These are phyloP conservation scores for Sesamia inferens DNA, from an alignment of 2,888 invertebrate genomes.

Conservation along the genomic window DNA sequence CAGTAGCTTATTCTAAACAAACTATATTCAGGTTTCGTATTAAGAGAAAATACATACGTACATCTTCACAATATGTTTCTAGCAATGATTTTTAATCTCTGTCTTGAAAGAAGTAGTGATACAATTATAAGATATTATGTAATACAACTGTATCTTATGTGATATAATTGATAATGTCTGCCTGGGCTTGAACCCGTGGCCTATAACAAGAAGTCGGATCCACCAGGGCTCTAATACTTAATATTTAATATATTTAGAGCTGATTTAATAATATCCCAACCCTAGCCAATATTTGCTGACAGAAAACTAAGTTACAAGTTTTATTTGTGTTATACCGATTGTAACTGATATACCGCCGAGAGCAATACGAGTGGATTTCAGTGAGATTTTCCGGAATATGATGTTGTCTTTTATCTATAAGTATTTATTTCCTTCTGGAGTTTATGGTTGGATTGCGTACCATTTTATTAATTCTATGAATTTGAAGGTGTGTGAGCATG, in stretches of 20 bases:
- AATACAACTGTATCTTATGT: too few species aligned
- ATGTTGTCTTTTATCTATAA: conserved; percentile 10
- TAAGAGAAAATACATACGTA: too few species aligned
- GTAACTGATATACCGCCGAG: conserved; percentile 25
- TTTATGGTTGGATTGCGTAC: neutral
- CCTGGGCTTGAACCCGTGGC: neutral
- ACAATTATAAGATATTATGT: neutral
- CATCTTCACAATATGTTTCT: neutral
- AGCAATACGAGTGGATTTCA: conserved; percentile 39
- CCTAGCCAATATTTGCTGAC: conserved; percentile 22
- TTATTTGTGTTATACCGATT: conserved; percentile 39
- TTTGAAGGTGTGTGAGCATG: neutral
- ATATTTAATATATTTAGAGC: conserved; percentile 5
- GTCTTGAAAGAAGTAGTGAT: neutral
- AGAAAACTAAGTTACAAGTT: conserved; percentile 32
- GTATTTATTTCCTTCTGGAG: conserved; percentile 1
- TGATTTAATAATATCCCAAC: conserved; percentile 16
- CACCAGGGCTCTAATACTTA: neutral
- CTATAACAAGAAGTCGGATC: neutral
- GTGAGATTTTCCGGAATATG: conserved; percentile 7
- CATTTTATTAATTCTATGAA: neutral
- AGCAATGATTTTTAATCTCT: neutral
- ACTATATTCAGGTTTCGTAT: too few species aligned
- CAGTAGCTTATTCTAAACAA: too few species aligned
- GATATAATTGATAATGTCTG: neutral